Evolutionary conservation across 2,888 invertebrate genomes (phyloP), one percentile per base, ranked within the genome.

Genomic region (Yponomeuta cagnagella): DNA sequence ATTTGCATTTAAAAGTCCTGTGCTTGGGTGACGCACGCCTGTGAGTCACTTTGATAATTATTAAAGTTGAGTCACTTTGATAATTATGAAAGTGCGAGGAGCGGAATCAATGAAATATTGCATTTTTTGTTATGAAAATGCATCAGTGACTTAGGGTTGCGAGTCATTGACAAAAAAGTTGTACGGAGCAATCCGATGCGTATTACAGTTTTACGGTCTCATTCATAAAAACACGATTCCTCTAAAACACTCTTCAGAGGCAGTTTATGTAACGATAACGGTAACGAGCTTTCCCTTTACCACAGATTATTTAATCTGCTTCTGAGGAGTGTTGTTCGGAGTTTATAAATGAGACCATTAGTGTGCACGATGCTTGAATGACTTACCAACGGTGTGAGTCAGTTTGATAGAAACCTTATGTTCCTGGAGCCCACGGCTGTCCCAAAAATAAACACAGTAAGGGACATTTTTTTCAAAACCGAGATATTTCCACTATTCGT

Each of bases 101-200:
- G 43, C 80, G 98, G 98, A 98, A 97, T 98, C 81, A 97, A 97
- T 90, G 97, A 97, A 93, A 97, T 98, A 80, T 87, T 97, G 73
- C 96, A 96, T 81, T 96, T 96, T 82, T 96, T 94, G 33, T n/a
- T 4, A 23, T 6, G n/a, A 30, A 2, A 23, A 30, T 9, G 63
- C n/a, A 23, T 63, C 63, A 63, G 6, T 63, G 30, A 63, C n/a
- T 63, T n/a, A 23, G 23, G 30, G 2, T 23, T n/a, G n/a, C n/a
- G 63, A 63, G 63, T 30, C 5, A n/a, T 5, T 63, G 9, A 15
- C 63, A 9, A 2, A 63, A n/a, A 63, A 23, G 6, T 33, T 63
- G 23, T 23, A 23, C 9, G 1, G 10, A 23, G n/a, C 12, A 33
- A 33, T 15, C 5, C 1, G 6, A 15, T 63, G 33, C 63, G 15